Evolutionary conservation across 2,113 vertebrate species (phyloP), one percentile per base, ranked within the genome.

Genomic region (Zosterops borbonicus): DNA sequence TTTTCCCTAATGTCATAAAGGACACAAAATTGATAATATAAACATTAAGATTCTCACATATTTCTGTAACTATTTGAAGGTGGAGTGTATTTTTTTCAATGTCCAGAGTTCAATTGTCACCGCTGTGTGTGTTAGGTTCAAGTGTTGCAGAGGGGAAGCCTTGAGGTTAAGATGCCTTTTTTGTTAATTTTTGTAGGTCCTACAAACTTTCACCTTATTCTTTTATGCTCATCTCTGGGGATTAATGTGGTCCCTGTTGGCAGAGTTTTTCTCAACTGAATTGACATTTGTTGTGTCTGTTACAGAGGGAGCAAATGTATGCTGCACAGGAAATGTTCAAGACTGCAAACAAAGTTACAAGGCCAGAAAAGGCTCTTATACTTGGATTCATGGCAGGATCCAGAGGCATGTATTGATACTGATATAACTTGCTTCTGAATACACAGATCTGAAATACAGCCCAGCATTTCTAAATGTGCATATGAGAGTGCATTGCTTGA

Each of bases 241-340:
- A 15, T 65, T 90, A 29, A 37, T 52, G 17, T 8, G 7, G 10
- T 83, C 25, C 10, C 4, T 68, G 9, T 37, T 71, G 31, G 12
- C 31, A 79, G 19, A 22, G 24, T 63, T 87, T 70, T 70, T 85
- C n/a, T 86, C 24, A 20, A 15, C 59, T 89, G 60, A 52, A 44
- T 24, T 68, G 35, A 50, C 5, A 6, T 41, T 59, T 65, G 2
- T 59, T 56, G 11, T 80, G 9, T 70, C 31, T 77, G 13, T 79
- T 95, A 62, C 98, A 99, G 99, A 98, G 98, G 93, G 99, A 99
- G 96, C 99, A 99, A 97, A 99, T 99, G 98, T 99, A 98, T 49
- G 99, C 99, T 1, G 99, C 99, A 10, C 99, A 99, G 96, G 99
- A 99, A 97, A 99, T 99, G 99, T 99, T 99, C 98, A 99, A 99